Base-by-base conservation (phyloP, 1,140 invertebrate species). In the Caenorhabditis brenneri region DNA sequence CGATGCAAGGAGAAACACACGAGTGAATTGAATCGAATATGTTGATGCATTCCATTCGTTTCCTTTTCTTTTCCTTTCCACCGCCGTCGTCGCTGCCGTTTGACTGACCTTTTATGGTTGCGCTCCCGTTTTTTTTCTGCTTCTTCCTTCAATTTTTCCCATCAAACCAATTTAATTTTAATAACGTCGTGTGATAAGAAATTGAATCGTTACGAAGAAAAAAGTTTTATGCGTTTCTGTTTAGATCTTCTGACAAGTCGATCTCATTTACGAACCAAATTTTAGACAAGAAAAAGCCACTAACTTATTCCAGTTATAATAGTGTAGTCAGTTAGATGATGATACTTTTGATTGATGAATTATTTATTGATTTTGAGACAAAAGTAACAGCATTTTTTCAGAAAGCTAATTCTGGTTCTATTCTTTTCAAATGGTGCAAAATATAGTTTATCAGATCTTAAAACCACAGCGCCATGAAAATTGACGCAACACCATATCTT, bases 21-120 rank as follows among this genome's bases (percentile, higher is more conserved):
- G 65, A 74, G 65, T 74, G n/a, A n/a, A 24, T 74, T 12, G 65
- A 42, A 27, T 74, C n/a, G n/a, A n/a, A 74, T 74, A 74, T 74
- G 36, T 42, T 74, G 65, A 74, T 74, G 36, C 65, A 74, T 74
- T 74, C 65, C 65, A 74, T 74, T 74, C 65, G 65, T 46, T 74
- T 74, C 65, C 36, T 74, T 74, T 74, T 46, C 65, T 31, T 12
- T 24, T 42, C n/a, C n/a, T 24, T 24, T 33, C 65, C 6, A 3
- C 36, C 36, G n/a, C n/a, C n/a, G n/a, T n/a, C n/a, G n/a, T n/a
- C 6, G 36, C 10, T 36, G 9, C 65, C 53, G n/a, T n/a, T n/a
- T n/a, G 65, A 42, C 65, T 74, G 65, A 74, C 65, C 65, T 74
- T 74, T 74, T 74, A 74, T 74, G 36, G 22, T 74, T 42, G 65